Evolutionary conservation across 2,888 invertebrate species (phyloP), one percentile per base, ranked within the genome.

Genomic region (Agriopis aurantiaria): DNA sequence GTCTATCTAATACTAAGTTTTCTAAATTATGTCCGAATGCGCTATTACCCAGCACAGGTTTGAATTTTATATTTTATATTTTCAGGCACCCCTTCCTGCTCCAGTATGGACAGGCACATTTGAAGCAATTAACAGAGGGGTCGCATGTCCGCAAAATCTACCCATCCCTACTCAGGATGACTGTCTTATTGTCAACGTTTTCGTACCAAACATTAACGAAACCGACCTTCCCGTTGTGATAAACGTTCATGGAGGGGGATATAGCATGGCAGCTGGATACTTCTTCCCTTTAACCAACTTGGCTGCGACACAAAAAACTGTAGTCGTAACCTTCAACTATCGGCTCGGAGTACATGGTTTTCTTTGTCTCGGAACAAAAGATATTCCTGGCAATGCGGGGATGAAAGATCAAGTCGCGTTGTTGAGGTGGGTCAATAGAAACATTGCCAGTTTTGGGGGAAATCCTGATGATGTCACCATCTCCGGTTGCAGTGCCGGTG

Each of bases 401-500:
- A 75, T 85, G 75, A 85, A 85, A 65, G 85, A 85, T 61, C 83
- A 83, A 68, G 77, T 85, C 0, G 79, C 82, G 0, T 63, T 81
- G 3, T 56, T 83, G 8, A 75, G 78, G 1, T 83, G 77, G 85
- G 84, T 85, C 0, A 75, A 84, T 52, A 75, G 76, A 17, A 88
- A 89, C 66, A 87, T 89, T 45, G 85, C 77, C 0, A 73, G 67
- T 12, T 89, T 86, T 66, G 86, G 88, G 4, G 88, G 88, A 0
- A 85, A 88, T 52, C 60, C 60, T 9, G 12, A 60, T 41, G 60
- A 88, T 40, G 80, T 89, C 4, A 88, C 87, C 0, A 71, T 89
- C n/a, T 65, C 69, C 8, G 89, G 90, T 0, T 84, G 72, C 41
- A 88, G 89, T 62, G 85, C 89, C 4, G 88, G 90, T 3, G 77